These are phyloP conservation scores for Botia almorhae DNA, from an alignment of 2,797 vertebrate species.

Conservation along the genomic window DNA sequence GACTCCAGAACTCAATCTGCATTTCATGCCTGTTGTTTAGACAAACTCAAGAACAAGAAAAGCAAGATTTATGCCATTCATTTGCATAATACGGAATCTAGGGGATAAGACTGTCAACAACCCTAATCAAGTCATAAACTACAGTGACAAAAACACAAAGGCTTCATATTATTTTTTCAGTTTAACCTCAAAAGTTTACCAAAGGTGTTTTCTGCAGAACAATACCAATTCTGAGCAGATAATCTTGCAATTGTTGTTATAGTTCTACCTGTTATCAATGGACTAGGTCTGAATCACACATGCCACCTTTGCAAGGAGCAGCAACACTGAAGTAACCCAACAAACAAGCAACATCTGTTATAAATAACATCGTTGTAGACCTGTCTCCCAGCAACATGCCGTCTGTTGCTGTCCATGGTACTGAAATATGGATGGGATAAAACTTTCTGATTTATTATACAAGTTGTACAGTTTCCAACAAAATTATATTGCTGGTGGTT, in stretches of 20 bases:
- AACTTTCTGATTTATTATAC: background rate
- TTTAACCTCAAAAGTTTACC: slow-evolving; percentile 3
- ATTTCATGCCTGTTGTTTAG: slow-evolving; percentile 54
- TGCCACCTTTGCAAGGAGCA: background rate
- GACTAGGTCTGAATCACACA: too few relatives aligned
- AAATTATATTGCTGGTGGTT: too few relatives aligned
- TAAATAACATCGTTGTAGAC: background rate
- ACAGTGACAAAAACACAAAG: slow-evolving; percentile 42
- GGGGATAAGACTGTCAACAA: slow-evolving; percentile 56
- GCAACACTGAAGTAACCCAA: background rate
- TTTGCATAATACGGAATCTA: slow-evolving; percentile 57
- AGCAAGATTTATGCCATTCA: slow-evolving; percentile 55
- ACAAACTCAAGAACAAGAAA: slow-evolving; percentile 53
- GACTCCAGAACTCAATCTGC: slow-evolving; percentile 38
- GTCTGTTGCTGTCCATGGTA: slow-evolving; percentile 34
- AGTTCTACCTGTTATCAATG: background rate
- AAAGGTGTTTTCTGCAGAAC: background rate
- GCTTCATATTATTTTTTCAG: background rate
- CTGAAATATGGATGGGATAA: slow-evolving; percentile 20
- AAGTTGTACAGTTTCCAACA: background rate
- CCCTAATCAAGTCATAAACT: slow-evolving; percentile 55
- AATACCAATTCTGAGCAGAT: too few relatives aligned
- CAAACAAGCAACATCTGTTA: background rate
- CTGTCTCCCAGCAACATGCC: background rate
- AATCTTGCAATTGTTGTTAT: background rate